These are phyloP conservation scores for Emydoidea blandingii DNA, from an alignment of 2,797 vertebrate genomes.

Conservation along the genomic window DNA sequence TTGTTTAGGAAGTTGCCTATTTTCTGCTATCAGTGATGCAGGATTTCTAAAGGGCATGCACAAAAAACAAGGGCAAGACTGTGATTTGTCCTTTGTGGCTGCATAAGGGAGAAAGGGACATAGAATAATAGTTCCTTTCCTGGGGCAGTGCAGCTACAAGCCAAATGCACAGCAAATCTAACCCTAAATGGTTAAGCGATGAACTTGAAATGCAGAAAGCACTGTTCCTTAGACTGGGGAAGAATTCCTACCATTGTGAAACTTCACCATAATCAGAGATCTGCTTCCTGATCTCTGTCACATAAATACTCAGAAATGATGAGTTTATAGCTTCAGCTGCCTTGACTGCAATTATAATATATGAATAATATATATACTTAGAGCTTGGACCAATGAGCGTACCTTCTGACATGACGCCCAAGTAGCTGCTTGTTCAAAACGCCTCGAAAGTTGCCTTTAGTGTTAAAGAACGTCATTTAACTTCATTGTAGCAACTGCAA, in stretches of 20 bases:
- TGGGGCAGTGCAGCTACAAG: not conserved
- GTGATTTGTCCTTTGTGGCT: not conserved
- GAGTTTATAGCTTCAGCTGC: conserved; percentile 54
- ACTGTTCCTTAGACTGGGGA: not conserved
- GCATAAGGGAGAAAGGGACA: not conserved
- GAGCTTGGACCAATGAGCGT: not conserved
- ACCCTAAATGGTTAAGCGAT: not conserved
- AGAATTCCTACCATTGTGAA: conserved; percentile 43
- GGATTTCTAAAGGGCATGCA: not conserved
- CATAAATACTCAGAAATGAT: conserved; percentile 54
- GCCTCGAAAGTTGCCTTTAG: conserved; percentile 8
- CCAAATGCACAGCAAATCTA: not conserved
- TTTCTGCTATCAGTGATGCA: not conserved
- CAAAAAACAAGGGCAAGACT: not conserved
- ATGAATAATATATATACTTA: not conserved
- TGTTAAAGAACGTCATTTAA: conserved; percentile 40
- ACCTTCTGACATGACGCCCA: not conserved
- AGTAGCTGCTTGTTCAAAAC: not conserved
- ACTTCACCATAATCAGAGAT: conserved; percentile 45
- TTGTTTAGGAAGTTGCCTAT: not conserved
- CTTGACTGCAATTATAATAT: not conserved
- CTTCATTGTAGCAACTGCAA: conserved; percentile 45
- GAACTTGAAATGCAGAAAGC: not conserved
- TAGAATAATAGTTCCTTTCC: not conserved
- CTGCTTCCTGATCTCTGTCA: conserved; percentile 58